A percentile compares a stretch with the other conserved stretches of the same genome.
phyloP scores from a whole-genome alignment of 1,140 invertebrate genomes.

The Mylabris phalerata region DNA sequence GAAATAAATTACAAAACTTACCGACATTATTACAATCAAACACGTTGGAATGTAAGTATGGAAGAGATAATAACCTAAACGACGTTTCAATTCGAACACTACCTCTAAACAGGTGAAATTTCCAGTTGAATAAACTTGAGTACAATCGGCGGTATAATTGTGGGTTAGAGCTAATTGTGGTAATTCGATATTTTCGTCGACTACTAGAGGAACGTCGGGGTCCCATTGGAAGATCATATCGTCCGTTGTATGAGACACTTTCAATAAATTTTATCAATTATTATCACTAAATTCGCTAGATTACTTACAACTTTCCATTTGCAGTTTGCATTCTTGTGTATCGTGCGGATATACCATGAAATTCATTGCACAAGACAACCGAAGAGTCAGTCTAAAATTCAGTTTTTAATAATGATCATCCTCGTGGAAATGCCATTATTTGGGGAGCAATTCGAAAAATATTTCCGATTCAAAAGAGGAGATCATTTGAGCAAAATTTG shows the following conservation, averaged over 20 bases:
- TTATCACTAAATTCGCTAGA: background rate
- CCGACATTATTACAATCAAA: conserved; percentile 83
- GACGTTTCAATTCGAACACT: conserved; percentile 75
- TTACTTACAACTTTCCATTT: conserved; percentile 86
- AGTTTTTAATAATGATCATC: too few relatives aligned
- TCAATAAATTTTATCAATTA: background rate
- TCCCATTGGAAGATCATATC: conserved; percentile 89
- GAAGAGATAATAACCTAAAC: conserved; percentile 80
- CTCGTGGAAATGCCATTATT: background rate
- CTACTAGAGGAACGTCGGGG: conserved; percentile 77
- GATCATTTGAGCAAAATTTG: too few relatives aligned
- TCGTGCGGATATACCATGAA: conserved; percentile 88
- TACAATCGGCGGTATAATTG: conserved; percentile 81
- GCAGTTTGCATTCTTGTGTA: conserved; percentile 83
- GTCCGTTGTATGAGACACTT: conserved; percentile 85
- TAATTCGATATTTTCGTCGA: conserved; percentile 82
- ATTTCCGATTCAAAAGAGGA: too few relatives aligned
- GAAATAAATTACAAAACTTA: conserved; percentile 44
- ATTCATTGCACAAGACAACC: conserved; percentile 84
- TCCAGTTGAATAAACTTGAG: conserved; percentile 79
- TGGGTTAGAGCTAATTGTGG: conserved; percentile 77
- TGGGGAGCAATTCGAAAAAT: too few relatives aligned
- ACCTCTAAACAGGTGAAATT: conserved; percentile 86
- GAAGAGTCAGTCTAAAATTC: conserved; percentile 62
- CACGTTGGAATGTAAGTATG: conserved; percentile 85